Evolutionary conservation across 2,797 vertebrate species (phyloP).

Genomic region (Etheostoma perlongum): DNA sequence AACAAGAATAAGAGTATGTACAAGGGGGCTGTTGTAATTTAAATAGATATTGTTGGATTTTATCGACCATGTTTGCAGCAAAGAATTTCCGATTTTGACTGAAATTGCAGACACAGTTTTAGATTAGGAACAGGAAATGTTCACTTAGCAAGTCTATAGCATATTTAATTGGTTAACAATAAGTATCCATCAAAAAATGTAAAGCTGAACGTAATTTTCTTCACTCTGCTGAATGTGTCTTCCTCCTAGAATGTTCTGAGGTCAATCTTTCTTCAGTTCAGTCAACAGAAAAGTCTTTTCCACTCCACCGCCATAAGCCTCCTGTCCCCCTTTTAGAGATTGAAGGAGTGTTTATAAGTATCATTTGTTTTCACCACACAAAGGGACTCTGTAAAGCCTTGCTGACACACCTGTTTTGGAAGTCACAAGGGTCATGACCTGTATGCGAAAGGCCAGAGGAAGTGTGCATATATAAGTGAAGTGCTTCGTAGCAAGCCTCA

Average conservation of each 20-base stretch:
- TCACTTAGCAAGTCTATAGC: not conserved
- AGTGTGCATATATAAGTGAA: conserved; percentile 34
- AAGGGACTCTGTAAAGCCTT: conserved; percentile 33
- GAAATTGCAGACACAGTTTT: not conserved
- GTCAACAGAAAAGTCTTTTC: conserved; percentile 32
- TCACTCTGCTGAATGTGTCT: not conserved
- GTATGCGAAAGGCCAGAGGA: conserved; percentile 28
- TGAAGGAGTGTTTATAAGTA: conserved; percentile 16
- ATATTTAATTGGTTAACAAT: not conserved
- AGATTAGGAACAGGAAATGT: conserved; percentile 6
- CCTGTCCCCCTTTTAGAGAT: conserved; percentile 11
- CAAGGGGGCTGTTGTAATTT: not conserved
- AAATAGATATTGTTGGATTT: not conserved
- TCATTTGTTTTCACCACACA: conserved; percentile 57
- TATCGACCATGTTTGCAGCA: too few species aligned
- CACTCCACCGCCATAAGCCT: conserved; percentile 16
- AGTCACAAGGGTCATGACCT: conserved; percentile 61
- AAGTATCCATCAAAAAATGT: conserved; percentile 1
- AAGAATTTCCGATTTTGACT: not conserved
- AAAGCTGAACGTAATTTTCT: not conserved
- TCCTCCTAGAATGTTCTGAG: conserved; percentile 9
- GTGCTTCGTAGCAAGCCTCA: conserved; percentile 22
- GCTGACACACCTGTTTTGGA: conserved; percentile 65
- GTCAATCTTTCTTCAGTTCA: conserved; percentile 8
- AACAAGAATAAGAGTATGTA: not conserved